Evolutionary conservation across 2,888 invertebrate genomes (phyloP).

Genomic region (Drosophila mimetica): DNA sequence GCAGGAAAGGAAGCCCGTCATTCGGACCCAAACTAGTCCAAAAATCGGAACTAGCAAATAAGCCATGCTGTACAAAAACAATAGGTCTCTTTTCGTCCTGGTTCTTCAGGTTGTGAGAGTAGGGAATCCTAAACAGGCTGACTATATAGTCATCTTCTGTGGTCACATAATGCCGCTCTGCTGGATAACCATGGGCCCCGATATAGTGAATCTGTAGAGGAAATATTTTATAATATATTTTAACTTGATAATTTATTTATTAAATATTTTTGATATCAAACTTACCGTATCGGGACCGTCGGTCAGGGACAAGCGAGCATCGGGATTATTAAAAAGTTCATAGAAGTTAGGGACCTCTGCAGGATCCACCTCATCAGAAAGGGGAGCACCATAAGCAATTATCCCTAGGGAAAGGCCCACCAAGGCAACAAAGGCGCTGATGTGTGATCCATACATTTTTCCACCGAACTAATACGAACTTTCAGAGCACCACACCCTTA

Average conservation of each 20-base stretch:
- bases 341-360: conserved; percentile 31
- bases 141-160: conserved; percentile 76
- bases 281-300: conserved; percentile 35
- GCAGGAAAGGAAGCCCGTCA: conserved; percentile 64
- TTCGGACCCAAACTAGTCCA: conserved; percentile 72
- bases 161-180: conserved; percentile 86
- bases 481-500: neutral
- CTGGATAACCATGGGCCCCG: conserved; percentile 85
- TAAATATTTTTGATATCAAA: too few species aligned
- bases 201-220: neutral
- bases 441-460: conserved; percentile 21
- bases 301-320: conserved; percentile 34
- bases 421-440: conserved; percentile 4
- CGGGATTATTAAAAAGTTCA: conserved; percentile 47
- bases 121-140: conserved; percentile 75
- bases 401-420: conserved; percentile 1
- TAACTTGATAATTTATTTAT: too few species aligned
- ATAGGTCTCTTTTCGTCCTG: conserved; percentile 51
- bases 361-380: neutral
- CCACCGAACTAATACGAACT: conserved; percentile 10
- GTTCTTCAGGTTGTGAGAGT: conserved; percentile 61
- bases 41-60: conserved; percentile 72
- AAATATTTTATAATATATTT: neutral
- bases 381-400: conserved; percentile 11
- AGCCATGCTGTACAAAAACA: conserved; percentile 85